Evolutionary conservation across 2,113 vertebrate species (phyloP).

Genomic region (Pelecanoides urinatrix): DNA sequence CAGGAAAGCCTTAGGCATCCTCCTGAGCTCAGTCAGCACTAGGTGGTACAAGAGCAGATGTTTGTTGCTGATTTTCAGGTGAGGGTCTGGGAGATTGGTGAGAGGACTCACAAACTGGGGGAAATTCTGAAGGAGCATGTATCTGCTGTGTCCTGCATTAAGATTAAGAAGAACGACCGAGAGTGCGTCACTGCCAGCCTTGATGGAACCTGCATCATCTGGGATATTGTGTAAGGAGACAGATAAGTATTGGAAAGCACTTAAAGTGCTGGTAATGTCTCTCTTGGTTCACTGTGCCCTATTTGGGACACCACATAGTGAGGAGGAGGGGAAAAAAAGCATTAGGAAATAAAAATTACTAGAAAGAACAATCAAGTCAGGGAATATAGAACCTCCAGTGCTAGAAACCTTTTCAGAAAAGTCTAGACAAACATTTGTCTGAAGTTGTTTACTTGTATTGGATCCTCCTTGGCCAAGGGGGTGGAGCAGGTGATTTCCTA

Average conservation of each 20-base stretch:
- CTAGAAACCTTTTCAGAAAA: not conserved
- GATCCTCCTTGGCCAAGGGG: not conserved
- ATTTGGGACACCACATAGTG: rapidly evolving
- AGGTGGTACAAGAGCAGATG: not conserved
- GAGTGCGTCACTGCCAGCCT: slow-evolving; percentile 85
- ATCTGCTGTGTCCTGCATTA: slow-evolving; percentile 78
- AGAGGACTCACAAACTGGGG: slow-evolving; percentile 62
- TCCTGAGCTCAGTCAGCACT: not conserved
- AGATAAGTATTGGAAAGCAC: not conserved
- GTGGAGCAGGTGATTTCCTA: not conserved
- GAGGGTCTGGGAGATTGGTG: slow-evolving; percentile 80
- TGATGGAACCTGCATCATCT: slow-evolving; percentile 87
- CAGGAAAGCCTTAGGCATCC: not conserved
- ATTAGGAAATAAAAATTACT: not conserved
- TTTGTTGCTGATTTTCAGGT: slow-evolving; percentile 67
- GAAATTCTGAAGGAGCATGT: slow-evolving; percentile 82
- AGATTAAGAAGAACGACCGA: slow-evolving; percentile 78
- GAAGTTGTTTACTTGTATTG: not conserved
- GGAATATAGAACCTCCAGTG: not conserved
- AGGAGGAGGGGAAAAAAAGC: not conserved
- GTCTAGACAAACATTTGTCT: not conserved
- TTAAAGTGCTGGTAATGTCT: not conserved
- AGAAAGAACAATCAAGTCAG: not conserved
- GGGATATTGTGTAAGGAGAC: slow-evolving; percentile 85
- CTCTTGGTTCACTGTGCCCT: not conserved